phyloP scores from a whole-genome alignment of 2,888 invertebrate species.

The Eretmocerus hayati region DNA sequence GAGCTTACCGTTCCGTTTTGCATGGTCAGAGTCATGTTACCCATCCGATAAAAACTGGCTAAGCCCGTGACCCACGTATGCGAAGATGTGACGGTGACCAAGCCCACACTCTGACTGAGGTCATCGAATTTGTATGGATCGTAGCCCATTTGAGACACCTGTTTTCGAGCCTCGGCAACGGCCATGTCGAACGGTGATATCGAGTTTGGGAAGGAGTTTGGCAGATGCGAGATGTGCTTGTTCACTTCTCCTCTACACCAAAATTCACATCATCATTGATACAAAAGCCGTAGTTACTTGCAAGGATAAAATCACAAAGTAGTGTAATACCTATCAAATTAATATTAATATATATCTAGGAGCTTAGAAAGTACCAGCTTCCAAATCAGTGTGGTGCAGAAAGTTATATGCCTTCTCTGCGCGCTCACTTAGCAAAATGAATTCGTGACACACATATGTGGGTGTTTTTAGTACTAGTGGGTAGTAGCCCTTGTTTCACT shows the following conservation, averaged over 20 bases:
- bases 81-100: slow-evolving; percentile 62
- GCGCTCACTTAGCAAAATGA: too few relatives aligned
- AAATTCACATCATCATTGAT: neutral
- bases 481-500: too few relatives aligned
- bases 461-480: too few relatives aligned
- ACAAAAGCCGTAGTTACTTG: too few relatives aligned
- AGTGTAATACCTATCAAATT: too few relatives aligned
- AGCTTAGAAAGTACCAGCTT: too few relatives aligned
- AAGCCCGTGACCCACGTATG: slow-evolving; percentile 75
- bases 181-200: slow-evolving; percentile 81
- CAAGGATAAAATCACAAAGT: too few relatives aligned
- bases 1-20: slow-evolving; percentile 60
- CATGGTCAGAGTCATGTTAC: slow-evolving; percentile 67
- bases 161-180: slow-evolving; percentile 65
- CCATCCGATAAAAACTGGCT: slow-evolving; percentile 75
- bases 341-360: too few relatives aligned
- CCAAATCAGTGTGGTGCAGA: too few relatives aligned
- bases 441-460: too few relatives aligned
- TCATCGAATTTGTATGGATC: slow-evolving; percentile 73
- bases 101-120: slow-evolving; percentile 63
- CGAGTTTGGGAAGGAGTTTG: slow-evolving; percentile 74
- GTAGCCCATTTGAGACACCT: slow-evolving; percentile 58
- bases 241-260: slow-evolving; percentile 61
- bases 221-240: slow-evolving; percentile 61
- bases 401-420: too few relatives aligned